Conservation (phyloP, 1,140 invertebrate genomes). For the Gonioctena quinquepunctata region DNA sequence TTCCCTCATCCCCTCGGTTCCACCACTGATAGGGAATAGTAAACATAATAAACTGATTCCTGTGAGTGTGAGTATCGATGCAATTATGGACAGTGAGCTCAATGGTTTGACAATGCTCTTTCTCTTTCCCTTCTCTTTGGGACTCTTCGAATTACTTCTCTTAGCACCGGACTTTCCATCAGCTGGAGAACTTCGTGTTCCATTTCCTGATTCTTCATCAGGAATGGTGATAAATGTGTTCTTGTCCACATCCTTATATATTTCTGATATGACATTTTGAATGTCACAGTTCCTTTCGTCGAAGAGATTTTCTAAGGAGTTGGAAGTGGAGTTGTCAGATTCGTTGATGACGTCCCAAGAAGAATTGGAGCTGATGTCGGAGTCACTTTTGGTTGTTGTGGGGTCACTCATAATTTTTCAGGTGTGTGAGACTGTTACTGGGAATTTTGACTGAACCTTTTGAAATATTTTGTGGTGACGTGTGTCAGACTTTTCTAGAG, state of each 20-base stretch:
- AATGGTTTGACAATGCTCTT: slow-evolving; percentile 1
- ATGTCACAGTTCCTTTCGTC: not conserved
- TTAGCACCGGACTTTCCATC: not conserved
- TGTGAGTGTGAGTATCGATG: slow-evolving; percentile 23
- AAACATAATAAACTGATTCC: slow-evolving; percentile 19
- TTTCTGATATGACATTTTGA: not conserved
- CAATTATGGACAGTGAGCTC: slow-evolving; percentile 23
- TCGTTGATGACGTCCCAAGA: slow-evolving; percentile 28
- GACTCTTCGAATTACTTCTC: not conserved
- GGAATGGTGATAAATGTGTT: not conserved
- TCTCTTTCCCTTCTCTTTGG: not conserved
- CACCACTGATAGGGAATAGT: not conserved
- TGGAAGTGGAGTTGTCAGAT: slow-evolving; percentile 8
- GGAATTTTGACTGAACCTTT: slow-evolving; percentile 13
- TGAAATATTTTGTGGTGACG: slow-evolving; percentile 6
- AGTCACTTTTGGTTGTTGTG: slow-evolving; percentile 11
- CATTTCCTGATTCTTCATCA: not conserved
- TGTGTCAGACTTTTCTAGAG: slow-evolving; percentile 1
- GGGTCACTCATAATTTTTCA: slow-evolving; percentile 13
- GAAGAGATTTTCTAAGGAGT: slow-evolving; percentile 12
- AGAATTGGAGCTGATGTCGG: slow-evolving; percentile 24
- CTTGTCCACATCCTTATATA: not conserved
- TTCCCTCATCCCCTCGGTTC: slow-evolving; percentile 4
- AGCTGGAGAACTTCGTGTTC: too few species aligned
- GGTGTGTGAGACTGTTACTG: not conserved